phyloP scores from a whole-genome alignment of 2,797 vertebrate genomes.

The Sebastes vulpes region DNA sequence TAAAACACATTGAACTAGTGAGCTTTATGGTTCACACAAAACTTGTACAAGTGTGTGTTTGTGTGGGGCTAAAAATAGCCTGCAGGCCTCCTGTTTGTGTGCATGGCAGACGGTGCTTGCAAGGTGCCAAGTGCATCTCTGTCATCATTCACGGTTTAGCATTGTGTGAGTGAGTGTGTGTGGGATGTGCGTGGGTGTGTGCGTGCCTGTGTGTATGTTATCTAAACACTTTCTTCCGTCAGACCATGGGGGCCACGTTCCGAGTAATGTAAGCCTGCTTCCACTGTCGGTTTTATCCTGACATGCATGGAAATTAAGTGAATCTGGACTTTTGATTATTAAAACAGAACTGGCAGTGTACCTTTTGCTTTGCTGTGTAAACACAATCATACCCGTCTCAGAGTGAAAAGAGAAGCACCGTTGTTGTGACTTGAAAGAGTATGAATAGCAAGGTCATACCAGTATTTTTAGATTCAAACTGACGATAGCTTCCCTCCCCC shows the following conservation, averaged over 20 bases:
- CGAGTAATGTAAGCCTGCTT: not conserved
- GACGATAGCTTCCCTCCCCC: not conserved
- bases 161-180: constrained; percentile 2
- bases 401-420: not conserved
- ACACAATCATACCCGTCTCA: not conserved
- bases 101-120: constrained; percentile 10
- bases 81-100: not conserved
- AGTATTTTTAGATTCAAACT: not conserved
- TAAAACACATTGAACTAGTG: not conserved
- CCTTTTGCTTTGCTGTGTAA: constrained; percentile 9
- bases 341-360: not conserved
- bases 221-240: constrained; percentile 42
- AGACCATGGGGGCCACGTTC: constrained; percentile 28
- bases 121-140: constrained; percentile 26
- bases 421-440: not conserved
- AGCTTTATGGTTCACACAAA: constrained; percentile 6
- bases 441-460: not conserved
- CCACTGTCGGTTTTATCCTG: not conserved
- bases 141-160: constrained; percentile 2
- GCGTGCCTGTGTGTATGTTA: constrained; percentile 23
- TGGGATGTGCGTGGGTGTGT: not conserved
- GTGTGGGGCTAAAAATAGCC: constrained; percentile 42
- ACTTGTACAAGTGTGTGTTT: not conserved
- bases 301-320: not conserved
- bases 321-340: constrained; percentile 2